Evolutionary conservation across 2,797 vertebrate species (phyloP).

Genomic region (Sebastes aleutianus): DNA sequence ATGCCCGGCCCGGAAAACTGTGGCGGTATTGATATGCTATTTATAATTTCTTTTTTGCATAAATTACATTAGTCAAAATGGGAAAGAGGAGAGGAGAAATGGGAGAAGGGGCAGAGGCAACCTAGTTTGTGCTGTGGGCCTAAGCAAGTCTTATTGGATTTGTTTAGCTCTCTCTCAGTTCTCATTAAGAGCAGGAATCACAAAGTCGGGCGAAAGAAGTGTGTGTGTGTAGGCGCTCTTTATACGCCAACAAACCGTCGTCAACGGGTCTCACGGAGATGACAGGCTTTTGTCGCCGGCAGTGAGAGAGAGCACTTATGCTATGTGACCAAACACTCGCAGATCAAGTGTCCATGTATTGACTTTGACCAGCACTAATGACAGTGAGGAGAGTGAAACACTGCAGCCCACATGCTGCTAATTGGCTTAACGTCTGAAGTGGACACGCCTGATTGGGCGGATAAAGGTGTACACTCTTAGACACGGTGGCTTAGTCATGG

Average conservation of each 20-base stretch:
- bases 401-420: conserved; percentile 51
- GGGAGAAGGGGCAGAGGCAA: conserved; percentile 59
- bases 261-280: conserved; percentile 30
- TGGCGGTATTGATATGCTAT: conserved; percentile 79
- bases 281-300: conserved; percentile 32
- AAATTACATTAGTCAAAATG: conserved; percentile 81
- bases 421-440: conserved; percentile 68
- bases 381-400: conserved; percentile 39
- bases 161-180: conserved; percentile 41
- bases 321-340: conserved; percentile 46
- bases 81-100: conserved; percentile 45
- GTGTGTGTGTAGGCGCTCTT: conserved; percentile 19
- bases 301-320: conserved; percentile 23
- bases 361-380: conserved; percentile 65
- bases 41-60: conserved; percentile 81
- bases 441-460: conserved; percentile 61
- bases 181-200: conserved; percentile 65
- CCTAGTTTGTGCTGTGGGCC: conserved; percentile 62
- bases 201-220: conserved; percentile 55
- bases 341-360: conserved; percentile 53
- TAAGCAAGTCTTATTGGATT: conserved; percentile 53
- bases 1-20: conserved; percentile 68
- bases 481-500: conserved; percentile 49
- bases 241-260: conserved; percentile 25
- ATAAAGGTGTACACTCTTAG: conserved; percentile 50